Conservation (phyloP, 2,113 vertebrate genomes). For the Ciconia stormi region DNA sequence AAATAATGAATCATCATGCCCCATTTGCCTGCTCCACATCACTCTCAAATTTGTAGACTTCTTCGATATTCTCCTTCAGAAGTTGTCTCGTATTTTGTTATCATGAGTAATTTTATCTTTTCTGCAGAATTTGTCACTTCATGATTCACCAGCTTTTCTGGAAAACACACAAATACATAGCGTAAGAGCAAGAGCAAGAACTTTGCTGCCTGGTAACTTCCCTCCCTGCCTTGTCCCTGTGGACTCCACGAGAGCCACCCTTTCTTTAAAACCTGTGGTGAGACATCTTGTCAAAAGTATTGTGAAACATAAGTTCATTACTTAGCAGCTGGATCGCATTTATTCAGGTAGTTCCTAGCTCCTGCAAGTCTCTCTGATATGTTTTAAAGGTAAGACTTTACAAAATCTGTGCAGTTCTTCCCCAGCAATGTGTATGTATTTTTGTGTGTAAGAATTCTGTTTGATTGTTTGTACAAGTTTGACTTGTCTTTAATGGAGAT, state of each 20-base stretch:
- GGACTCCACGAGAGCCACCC: not conserved
- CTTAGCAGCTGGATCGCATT: not conserved
- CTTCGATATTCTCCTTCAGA: not conserved
- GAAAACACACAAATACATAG: not conserved
- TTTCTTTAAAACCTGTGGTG: not conserved
- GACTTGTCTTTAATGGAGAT: not conserved
- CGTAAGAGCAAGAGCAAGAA: not conserved
- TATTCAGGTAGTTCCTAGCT: not conserved
- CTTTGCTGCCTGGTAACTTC: not conserved
- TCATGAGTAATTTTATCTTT: not conserved
- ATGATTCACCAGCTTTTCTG: not conserved
- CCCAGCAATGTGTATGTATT: rapidly evolving
- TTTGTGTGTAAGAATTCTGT: not conserved
- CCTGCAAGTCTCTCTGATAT: not conserved
- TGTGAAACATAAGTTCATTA: not conserved
- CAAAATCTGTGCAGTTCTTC: not conserved
- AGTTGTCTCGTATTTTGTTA: not conserved
- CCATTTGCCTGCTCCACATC: not conserved
- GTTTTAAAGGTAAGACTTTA: not conserved
- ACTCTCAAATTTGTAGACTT: not conserved
- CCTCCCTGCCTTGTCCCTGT: not conserved
- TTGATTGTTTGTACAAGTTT: not conserved
- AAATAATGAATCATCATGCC: not conserved
- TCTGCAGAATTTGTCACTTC: not conserved
- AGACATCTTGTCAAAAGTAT: not conserved